Base-by-base conservation (phyloP, 2,113 vertebrate genomes). In the Salminus brasiliensis region DNA sequence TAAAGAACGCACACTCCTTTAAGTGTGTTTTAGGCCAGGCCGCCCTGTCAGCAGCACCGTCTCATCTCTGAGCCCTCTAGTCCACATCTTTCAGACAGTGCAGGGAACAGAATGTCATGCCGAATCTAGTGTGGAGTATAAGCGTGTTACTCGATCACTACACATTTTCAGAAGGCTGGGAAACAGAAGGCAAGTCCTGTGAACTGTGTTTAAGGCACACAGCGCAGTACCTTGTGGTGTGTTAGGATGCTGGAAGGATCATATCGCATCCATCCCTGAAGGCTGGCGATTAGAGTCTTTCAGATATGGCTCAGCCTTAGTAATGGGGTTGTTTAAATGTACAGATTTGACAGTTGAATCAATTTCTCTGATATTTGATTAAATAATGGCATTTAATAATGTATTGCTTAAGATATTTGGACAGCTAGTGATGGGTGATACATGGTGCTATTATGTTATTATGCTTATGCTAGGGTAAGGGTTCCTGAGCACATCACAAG, bases 1-100 rank as follows among this genome's bases (percentile, higher is more conserved):
- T 45, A 55, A 79, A 79, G 74, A 25, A 43, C n/a, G 55, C 30
- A 32, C 16, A 30, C 32, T 74, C 68, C 65, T 79, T 79, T n/a
- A 53, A 67, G 63, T 55, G 45, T 27, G 70, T 74, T 74, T 74
- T 29, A 36, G 49, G 36, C 27, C 69, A 49, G 39, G 36, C 52
- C 7, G 13, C 1, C 3, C 32, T 72, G 77, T 83, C 76, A 76
- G 72, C 65, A 65, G 45, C n/a, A 32, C 53, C 5, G 16, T 49
- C 43, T 52, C 1, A 36, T 70, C 76, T 68, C 30, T 1, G 21
- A 30, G 16, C 13, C 55, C 36, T 63, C 12, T 47, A 13, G 18
- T 63, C 71, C 21, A 53, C 41, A 52, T 63, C 18, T 75, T 34
- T 47, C 27, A 67, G 15, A 82, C 43, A 70, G 30, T 59, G 41